Evolutionary conservation across 2,113 vertebrate genomes (phyloP).

Genomic region (Panurus biarmicus): DNA sequence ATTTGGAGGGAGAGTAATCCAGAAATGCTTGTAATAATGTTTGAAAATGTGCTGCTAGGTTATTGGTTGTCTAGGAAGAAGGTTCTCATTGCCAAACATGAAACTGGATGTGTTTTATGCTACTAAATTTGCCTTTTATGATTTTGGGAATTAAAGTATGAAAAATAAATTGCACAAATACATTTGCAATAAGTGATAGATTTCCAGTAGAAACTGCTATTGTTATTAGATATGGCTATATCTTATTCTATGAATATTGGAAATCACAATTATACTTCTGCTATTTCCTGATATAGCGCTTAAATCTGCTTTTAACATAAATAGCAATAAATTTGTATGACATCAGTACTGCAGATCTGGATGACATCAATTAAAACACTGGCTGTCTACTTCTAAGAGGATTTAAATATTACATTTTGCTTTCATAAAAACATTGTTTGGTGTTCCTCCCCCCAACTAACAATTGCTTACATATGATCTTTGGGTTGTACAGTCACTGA

Average conservation of each 20-base stretch:
- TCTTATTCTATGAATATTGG: constrained; percentile 39
- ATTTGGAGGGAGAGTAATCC: constrained; percentile 58
- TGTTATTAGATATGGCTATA: constrained; percentile 40
- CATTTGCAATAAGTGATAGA: constrained; percentile 63
- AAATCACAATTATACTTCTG: constrained; percentile 38
- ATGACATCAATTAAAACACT: constrained; percentile 4
- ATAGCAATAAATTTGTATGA: constrained; percentile 63
- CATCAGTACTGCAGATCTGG: constrained; percentile 44
- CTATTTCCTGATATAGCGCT: constrained; percentile 53
- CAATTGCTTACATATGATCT: not conserved
- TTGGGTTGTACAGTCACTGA: not conserved
- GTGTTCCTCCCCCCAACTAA: not conserved
- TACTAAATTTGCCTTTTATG: constrained; percentile 70
- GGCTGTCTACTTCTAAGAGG: not conserved
- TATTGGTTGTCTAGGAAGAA: constrained; percentile 48
- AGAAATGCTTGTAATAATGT: constrained; percentile 52
- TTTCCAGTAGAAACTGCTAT: constrained; percentile 63
- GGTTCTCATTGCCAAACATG: constrained; percentile 54
- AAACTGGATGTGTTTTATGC: constrained; percentile 60
- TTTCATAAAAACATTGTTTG: not conserved
- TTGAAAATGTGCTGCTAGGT: constrained; percentile 69
- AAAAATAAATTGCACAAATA: constrained; percentile 63
- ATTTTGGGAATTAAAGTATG: constrained; percentile 69
- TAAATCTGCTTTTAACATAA: constrained; percentile 54
- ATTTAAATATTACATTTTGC: constrained; percentile 29